Evolutionary conservation across 2,888 invertebrate genomes (phyloP).

Genomic region (Meghimatium bilineatum): DNA sequence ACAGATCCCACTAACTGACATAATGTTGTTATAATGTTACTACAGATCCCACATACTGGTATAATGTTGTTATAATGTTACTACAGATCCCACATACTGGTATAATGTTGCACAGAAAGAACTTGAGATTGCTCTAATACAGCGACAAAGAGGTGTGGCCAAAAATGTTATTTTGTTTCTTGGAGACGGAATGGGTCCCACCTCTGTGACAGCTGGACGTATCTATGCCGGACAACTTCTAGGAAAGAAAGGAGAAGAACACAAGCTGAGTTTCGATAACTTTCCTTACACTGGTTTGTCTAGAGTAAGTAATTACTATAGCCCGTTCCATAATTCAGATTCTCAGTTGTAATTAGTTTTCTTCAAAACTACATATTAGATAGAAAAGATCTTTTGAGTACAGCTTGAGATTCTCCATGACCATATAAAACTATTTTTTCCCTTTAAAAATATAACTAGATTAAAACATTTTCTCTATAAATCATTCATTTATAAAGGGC

Average conservation of each 20-base stretch:
- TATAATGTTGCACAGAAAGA: conserved; percentile 62
- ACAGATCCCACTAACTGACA: no score
- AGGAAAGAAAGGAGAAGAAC: conserved; percentile 81
- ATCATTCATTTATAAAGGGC: no score
- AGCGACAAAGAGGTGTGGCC: conserved; percentile 76
- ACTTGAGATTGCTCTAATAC: conserved; percentile 81
- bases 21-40: background rate
- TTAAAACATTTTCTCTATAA: no score
- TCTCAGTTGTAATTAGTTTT: no score
- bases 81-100: conserved; percentile 47
- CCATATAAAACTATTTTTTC: no score
- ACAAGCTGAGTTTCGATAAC: conserved; percentile 84
- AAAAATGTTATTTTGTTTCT: conserved; percentile 75
- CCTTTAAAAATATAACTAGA: no score
- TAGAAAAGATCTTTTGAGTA: no score
- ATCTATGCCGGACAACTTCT: conserved; percentile 65
- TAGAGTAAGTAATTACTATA: conserved; percentile 79
- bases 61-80: background rate
- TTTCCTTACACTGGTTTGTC: conserved; percentile 85
- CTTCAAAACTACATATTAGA: no score
- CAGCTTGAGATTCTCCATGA: no score
- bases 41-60: background rate
- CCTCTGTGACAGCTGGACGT: conserved; percentile 74
- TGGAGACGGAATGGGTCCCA: conserved; percentile 79
- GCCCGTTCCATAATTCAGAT: no score